Evolutionary conservation across 2,888 invertebrate genomes (phyloP), one percentile per base, ranked within the genome.

Genomic region (Liposcelis brunnea): DNA sequence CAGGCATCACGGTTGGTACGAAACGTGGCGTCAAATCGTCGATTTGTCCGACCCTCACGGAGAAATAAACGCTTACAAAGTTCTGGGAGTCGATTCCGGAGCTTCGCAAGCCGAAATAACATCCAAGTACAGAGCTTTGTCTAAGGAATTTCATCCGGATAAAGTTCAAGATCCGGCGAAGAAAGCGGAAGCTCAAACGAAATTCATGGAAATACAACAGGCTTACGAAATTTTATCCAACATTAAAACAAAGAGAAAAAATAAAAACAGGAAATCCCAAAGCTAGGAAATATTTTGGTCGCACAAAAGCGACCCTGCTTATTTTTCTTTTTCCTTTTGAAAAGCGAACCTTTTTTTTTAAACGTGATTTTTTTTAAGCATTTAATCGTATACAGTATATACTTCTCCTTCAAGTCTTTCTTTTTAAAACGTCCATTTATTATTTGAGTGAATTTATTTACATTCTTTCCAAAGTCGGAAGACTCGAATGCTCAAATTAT

Each of bases 171-270:
- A 86, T 50, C 67, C 69, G 0, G 71, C 70, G 2, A 71, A 73
- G 47, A 74, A 83, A 35, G 64, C 68, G 2, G 70, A 64, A 2
- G 90, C 89, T 0, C 85, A 91, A 58, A 81, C 85, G 52, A 77
- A 72, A 44, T 94, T 94, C 61, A 85, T 93, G 71, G 87, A 91
- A 56, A 85, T 93, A 49, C 90, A 91, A 56, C 81, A 86, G 58
- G 90, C 94, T 0, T 94, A 91, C 59, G 90, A 86, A 58, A 79
- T 84, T 36, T 66, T 93, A 1, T 87, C 86, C 7, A 84, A 78
- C 53, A 82, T 82, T 52, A 86, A 87, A 58, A 74, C 75, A 44
- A 77, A 80, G 51, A 68, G 89, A 43, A 73, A 74, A 51, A 68
- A 77, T 44, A 74, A 75, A 50, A 89, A 87, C 59, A 80, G 80